phyloP scores from a whole-genome alignment of 2,113 vertebrate genomes.

The Gasterosteus aculeatus region DNA sequence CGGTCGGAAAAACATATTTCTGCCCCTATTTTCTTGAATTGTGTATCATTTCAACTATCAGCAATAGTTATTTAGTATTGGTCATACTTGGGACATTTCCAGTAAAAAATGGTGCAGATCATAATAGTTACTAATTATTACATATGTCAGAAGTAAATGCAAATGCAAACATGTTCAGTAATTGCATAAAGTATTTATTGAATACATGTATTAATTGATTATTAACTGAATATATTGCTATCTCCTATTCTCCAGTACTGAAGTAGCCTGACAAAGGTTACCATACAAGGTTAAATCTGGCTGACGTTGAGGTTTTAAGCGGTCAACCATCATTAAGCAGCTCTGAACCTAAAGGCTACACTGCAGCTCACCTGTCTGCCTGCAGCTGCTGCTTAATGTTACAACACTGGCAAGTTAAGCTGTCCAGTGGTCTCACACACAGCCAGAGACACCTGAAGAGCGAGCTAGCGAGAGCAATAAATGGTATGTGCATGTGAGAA shows the following conservation, averaged over 20 bases:
- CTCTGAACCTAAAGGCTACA: constrained; percentile 64
- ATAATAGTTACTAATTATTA: background rate
- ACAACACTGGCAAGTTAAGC: constrained; percentile 45
- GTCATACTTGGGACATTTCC: background rate
- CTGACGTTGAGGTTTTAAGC: constrained; percentile 38
- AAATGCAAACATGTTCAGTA: background rate
- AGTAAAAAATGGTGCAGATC: background rate
- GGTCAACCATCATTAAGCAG: constrained; percentile 62
- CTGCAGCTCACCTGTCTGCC: constrained; percentile 56
- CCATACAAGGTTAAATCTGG: constrained; percentile 42
- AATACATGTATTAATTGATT: constrained; percentile 1
- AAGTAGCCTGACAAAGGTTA: constrained; percentile 27
- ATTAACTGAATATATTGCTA: background rate
- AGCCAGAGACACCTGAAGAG: constrained; percentile 54
- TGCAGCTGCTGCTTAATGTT: constrained; percentile 56
- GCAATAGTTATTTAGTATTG: background rate
- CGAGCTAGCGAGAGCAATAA: constrained; percentile 39
- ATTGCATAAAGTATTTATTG: background rate
- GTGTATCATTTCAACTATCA: background rate
- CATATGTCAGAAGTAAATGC: background rate
- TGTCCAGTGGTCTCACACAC: constrained; percentile 58
- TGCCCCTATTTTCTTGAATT: background rate
- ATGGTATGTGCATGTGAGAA: constrained; percentile 49
- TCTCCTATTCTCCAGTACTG: background rate
- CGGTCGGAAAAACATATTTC: constrained; percentile 44